Percentiles rank a stretch among this genome's conserved stretches.
These are phyloP conservation scores for Umimayanthus kanabou DNA, from an alignment of 92 coral and sea anemone genomes.

Conservation along the genomic window DNA sequence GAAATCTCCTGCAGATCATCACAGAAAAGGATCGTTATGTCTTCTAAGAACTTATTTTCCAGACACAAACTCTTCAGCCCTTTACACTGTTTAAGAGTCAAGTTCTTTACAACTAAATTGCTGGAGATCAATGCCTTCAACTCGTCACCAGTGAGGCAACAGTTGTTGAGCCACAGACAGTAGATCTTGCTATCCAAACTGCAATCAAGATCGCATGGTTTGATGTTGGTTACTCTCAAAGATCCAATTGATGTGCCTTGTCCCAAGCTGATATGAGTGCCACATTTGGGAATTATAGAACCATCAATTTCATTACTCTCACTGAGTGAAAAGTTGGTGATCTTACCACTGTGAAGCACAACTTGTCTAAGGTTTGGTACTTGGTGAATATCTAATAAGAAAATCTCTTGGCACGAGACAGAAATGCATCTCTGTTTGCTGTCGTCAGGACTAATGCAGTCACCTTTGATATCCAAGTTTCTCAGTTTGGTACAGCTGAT, in stretches of 20 bases:
- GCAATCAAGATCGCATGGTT: background rate
- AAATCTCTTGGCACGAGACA: slow-evolving; percentile 38
- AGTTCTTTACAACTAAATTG: slow-evolving; percentile 33
- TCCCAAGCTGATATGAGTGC: slow-evolving; percentile 22
- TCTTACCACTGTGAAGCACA: slow-evolving; percentile 33
- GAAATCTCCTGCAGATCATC: slow-evolving; percentile 26
- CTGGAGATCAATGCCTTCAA: slow-evolving; percentile 28
- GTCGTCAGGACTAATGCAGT: slow-evolving; percentile 47
- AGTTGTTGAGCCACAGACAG: slow-evolving; percentile 7
- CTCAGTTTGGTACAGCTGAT: slow-evolving; percentile 38
- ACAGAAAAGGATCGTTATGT: slow-evolving; percentile 28
- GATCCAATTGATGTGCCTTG: slow-evolving; percentile 43
- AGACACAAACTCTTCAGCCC: background rate
- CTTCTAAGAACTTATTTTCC: slow-evolving; percentile 39
- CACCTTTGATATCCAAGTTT: slow-evolving; percentile 55
- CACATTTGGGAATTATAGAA: background rate
- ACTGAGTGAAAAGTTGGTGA: slow-evolving; percentile 38
- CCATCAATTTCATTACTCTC: slow-evolving; percentile 32
- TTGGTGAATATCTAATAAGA: slow-evolving; percentile 37
- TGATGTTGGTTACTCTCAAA: slow-evolving; percentile 49
- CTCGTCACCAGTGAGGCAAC: slow-evolving; percentile 39
- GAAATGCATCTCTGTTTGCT: slow-evolving; percentile 9
- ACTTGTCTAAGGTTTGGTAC: slow-evolving; percentile 46
- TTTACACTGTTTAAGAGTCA: slow-evolving; percentile 22
- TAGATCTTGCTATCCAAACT: slow-evolving; percentile 38